These are phyloP conservation scores for Rhinolophus ferrumequinum DNA, from an alignment of 2,113 vertebrate species.

Conservation along the genomic window DNA sequence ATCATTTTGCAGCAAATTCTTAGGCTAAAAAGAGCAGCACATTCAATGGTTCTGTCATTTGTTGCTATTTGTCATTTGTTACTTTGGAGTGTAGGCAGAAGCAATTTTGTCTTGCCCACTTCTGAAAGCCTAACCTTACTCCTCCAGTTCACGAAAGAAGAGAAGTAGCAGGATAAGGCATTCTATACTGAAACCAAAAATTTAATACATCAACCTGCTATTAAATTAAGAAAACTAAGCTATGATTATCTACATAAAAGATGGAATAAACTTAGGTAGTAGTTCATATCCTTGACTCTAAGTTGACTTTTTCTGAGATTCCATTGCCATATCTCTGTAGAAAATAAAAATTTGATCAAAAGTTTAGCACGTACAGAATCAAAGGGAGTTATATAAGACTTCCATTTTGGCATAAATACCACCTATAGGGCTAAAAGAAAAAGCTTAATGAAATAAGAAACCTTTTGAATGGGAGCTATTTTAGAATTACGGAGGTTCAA, in stretches of 20 bases:
- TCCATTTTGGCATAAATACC: neutral
- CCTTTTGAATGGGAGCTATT: neutral
- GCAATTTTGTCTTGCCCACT: neutral
- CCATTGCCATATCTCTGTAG: neutral
- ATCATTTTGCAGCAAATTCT: neutral
- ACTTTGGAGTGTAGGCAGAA: neutral
- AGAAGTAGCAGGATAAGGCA: neutral
- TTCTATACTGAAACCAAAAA: neutral
- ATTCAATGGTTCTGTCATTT: neutral
- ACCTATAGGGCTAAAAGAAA: neutral
- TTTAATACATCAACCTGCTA: neutral
- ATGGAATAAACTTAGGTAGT: neutral
- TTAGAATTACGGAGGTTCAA: neutral
- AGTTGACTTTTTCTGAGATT: neutral
- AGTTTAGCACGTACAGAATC: neutral
- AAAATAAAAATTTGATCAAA: neutral
- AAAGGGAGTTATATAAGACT: neutral
- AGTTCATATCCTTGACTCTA: neutral
- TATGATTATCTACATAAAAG: neutral
- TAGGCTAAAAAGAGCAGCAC: neutral
- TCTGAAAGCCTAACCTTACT: neutral
- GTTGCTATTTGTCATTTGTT: constrained; percentile 6
- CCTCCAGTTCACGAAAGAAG: neutral
- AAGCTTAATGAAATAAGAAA: neutral
- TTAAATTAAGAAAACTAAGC: constrained; percentile 13